phyloP scores from a whole-genome alignment of 2,797 vertebrate genomes.

The Aratinga solstitialis region DNA sequence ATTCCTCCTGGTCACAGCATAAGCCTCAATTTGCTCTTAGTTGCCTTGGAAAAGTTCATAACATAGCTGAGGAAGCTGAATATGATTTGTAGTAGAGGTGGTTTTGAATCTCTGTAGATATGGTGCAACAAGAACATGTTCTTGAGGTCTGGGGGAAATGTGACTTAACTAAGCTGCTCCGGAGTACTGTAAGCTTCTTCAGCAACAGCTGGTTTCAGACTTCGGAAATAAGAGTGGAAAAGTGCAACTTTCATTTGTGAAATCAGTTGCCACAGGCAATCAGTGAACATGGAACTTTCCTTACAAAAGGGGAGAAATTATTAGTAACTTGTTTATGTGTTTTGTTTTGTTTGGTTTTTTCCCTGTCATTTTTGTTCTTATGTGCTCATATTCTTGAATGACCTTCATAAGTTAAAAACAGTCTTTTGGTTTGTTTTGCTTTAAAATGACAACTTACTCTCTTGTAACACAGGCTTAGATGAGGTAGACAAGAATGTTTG shows the following conservation, averaged over 20 bases:
- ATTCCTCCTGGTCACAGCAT: background rate
- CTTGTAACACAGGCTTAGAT: conserved; percentile 19
- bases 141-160: background rate
- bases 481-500: conserved; percentile 44
- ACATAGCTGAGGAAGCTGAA: background rate
- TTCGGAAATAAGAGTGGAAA: background rate
- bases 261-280: background rate
- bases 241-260: background rate
- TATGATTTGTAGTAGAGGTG: background rate
- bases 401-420: background rate
- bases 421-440: conserved; percentile 38
- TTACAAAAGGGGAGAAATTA: background rate
- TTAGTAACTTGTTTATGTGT: background rate
- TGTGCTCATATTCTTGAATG: background rate
- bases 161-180: background rate
- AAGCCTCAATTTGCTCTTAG: background rate
- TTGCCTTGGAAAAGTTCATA: background rate
- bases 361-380: background rate
- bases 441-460: background rate
- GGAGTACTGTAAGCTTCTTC: fast-evolving
- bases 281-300: background rate
- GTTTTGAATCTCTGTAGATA: background rate
- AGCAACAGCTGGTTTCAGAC: background rate
- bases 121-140: fast-evolving
- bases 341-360: background rate